Conservation (phyloP, 2,888 invertebrate species). For the Kuschelorhynchus macadamiae region DNA sequence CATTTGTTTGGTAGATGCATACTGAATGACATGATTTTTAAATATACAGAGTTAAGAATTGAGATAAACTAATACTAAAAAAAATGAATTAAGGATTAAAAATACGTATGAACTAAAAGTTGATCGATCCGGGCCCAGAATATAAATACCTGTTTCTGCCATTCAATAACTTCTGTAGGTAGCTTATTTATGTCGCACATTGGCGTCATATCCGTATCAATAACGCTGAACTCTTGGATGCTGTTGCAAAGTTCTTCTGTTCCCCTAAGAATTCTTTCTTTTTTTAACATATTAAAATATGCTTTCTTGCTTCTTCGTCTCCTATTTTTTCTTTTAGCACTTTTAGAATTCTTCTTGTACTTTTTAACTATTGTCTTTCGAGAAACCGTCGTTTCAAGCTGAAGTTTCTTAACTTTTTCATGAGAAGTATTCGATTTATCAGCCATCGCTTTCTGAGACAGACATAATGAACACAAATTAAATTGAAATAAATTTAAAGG, state of each 20-base stretch:
- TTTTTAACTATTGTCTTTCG: constrained; percentile 29
- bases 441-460: constrained; percentile 7
- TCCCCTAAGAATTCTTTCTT: constrained; percentile 49
- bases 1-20: too few species aligned
- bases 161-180: constrained; percentile 62
- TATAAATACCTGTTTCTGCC: constrained; percentile 71
- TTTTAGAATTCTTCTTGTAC: constrained; percentile 22
- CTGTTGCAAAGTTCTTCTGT: constrained; percentile 58
- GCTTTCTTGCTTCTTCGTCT: constrained; percentile 55
- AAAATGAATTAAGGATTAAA: too few species aligned
- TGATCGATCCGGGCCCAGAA: too few species aligned
- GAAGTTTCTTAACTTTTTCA: constrained; percentile 19
- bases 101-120: too few species aligned
- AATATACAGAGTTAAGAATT: too few species aligned
- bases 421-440: constrained; percentile 8
- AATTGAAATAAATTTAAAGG: too few species aligned
- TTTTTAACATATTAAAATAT: constrained; percentile 54
- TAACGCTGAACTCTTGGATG: constrained; percentile 59
- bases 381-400: constrained; percentile 28
- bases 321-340: constrained; percentile 43
- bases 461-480: neutral
- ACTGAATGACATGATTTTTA: too few species aligned
- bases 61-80: too few species aligned
- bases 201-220: constrained; percentile 59
- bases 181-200: constrained; percentile 38